These are phyloP conservation scores for Strigamia maritima DNA, from an alignment of 2,888 invertebrate genomes.

Conservation along the genomic window DNA sequence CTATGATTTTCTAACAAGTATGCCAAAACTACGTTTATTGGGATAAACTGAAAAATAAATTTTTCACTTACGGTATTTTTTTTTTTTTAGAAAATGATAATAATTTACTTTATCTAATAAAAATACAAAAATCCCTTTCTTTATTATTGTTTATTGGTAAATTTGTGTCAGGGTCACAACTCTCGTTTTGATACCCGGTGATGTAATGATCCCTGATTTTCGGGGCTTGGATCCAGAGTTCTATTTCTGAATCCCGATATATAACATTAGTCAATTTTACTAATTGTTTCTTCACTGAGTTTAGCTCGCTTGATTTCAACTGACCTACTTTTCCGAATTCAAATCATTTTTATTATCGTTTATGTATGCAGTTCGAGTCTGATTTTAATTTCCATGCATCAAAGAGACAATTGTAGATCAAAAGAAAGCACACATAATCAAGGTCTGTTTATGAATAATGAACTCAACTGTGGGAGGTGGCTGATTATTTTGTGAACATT, in stretches of 20 bases:
- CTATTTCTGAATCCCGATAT: neutral
- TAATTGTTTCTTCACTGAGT: neutral
- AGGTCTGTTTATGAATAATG: neutral
- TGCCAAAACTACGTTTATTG: no score
- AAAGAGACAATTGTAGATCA: neutral
- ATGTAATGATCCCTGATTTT: neutral
- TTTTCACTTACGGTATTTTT: no score
- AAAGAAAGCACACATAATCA: neutral
- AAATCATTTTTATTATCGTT: no score
- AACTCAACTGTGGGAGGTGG: neutral
- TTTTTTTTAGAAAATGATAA: no score
- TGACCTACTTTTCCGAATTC: no score
- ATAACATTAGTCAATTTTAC: neutral
- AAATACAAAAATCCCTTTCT: no score
- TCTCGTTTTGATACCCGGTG: neutral
- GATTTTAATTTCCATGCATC: no score
- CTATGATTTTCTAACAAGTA: no score
- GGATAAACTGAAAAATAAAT: no score
- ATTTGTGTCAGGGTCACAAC: neutral
- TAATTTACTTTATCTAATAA: no score
- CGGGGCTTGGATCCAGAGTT: neutral
- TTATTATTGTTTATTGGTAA: neutral
- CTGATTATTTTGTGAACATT: neutral
- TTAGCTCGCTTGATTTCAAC: no score
- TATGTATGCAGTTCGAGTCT: no score